Evolutionary conservation across 2,888 invertebrate genomes (phyloP), one percentile per base, ranked within the genome.

Genomic region (Cheilosia pagana): DNA sequence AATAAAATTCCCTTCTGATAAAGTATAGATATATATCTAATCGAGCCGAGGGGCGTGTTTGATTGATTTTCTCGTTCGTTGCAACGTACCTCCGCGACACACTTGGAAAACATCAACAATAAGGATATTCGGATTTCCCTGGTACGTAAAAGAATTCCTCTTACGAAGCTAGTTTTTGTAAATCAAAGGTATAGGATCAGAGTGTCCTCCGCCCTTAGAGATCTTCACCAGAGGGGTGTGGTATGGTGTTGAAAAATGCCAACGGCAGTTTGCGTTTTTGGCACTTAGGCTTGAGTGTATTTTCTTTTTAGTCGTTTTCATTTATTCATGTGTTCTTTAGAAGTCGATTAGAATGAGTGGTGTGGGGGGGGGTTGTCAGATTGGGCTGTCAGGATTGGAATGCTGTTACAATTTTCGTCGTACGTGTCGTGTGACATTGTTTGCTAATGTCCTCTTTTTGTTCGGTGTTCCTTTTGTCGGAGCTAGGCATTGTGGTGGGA

Each of bases 41-140:
- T 60, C 28, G 16, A 10, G 19, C 53, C 71, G 71, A 50, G 67
- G 67, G 52, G 65, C 55, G 62, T 75, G 75, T 74, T 74, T 63
- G 75, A 81, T 81, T 81, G 76, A 71, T 71, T 82, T 70, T 76
- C 23, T 12, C 21, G 16, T 62, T 39, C 2, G 16, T 16, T 21
- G 12, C n/a, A n/a, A 4, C 28, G 59, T 48, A 74, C 16, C n/a
- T 8, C 45, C 8, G 8, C 10, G 21, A 23, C 21, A 50, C 50
- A 23, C 23, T 50, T 67, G 55, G 25, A 52, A 48, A 70, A 28
- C 19, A 19, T 53, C 28, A 21, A 57, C 43, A 57, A 35, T 48
- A 14, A 45, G 67, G 53, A 39, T 25, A 19, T 31, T 43, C 60
- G 2, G 41, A 67, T 1, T 19, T 53, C 14, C 41, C 28, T 25